Evolutionary conservation across 2,113 vertebrate genomes (phyloP).

Genomic region (Elachura formosa): DNA sequence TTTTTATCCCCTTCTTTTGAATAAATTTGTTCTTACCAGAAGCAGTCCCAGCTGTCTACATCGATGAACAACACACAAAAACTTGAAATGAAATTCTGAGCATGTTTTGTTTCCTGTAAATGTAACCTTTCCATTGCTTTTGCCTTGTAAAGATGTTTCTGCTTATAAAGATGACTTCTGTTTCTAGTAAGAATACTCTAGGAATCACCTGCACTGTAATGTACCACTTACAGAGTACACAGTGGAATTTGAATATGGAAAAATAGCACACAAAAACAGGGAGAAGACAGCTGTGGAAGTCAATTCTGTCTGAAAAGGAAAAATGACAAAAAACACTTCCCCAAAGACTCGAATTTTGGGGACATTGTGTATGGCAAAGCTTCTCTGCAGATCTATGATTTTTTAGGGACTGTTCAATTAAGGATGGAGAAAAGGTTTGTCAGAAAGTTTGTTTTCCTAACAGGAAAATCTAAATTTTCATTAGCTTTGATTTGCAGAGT

Average conservation of each 20-base stretch:
- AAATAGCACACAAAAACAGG: background rate
- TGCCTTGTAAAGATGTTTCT: background rate
- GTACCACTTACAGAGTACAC: background rate
- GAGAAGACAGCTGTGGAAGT: background rate
- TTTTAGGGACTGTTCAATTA: background rate
- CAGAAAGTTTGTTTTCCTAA: background rate
- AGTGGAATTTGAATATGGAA: background rate
- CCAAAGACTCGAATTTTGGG: background rate
- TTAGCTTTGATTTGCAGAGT: background rate
- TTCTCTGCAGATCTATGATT: background rate
- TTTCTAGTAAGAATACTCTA: background rate
- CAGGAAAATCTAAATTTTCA: background rate
- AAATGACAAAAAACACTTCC: background rate
- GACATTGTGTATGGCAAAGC: background rate
- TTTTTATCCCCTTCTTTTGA: background rate
- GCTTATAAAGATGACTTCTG: background rate
- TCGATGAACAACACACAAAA: background rate
- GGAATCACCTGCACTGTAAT: background rate
- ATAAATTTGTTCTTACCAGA: background rate
- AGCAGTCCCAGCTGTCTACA: background rate
- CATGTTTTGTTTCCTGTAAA: background rate
- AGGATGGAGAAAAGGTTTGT: background rate
- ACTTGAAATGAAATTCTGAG: background rate
- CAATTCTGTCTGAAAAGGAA: background rate
- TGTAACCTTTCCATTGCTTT: background rate